Percentiles rank a stretch among this genome's conserved stretches.
These are phyloP conservation scores for Spondyliosoma cantharus DNA, from an alignment of 2,797 vertebrate species.

Conservation along the genomic window DNA sequence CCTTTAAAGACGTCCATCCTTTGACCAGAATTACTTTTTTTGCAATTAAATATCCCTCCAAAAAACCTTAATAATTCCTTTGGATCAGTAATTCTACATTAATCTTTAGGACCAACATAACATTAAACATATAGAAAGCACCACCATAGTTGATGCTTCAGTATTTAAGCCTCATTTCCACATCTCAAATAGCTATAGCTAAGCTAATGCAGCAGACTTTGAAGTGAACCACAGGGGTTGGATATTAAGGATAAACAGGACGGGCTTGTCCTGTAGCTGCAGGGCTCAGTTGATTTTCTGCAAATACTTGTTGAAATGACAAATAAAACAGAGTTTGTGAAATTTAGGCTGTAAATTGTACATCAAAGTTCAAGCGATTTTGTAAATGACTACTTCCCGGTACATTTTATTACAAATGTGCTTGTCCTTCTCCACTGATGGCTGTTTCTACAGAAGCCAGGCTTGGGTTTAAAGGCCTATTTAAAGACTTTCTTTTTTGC, in stretches of 20 bases:
- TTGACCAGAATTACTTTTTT: background rate
- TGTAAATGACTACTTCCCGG: slow-evolving; percentile 3
- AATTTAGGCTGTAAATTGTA: slow-evolving; percentile 9
- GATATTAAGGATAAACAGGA: slow-evolving; percentile 3
- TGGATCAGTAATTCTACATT: background rate
- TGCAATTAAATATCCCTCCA: background rate
- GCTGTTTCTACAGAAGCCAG: slow-evolving; percentile 21
- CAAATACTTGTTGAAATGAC: slow-evolving; percentile 22
- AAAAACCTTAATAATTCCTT: background rate
- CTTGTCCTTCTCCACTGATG: background rate
- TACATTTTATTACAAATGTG: slow-evolving; percentile 4
- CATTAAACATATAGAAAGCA: background rate
- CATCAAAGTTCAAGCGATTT: slow-evolving; percentile 13
- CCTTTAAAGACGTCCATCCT: background rate
- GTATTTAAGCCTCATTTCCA: too few species aligned
- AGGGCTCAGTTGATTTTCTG: slow-evolving; percentile 7
- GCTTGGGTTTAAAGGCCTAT: slow-evolving; percentile 30
- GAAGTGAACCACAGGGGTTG: background rate
- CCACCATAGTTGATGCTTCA: background rate
- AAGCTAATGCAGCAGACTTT: background rate
- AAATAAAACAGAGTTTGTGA: slow-evolving; percentile 11
- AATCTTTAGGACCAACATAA: background rate
- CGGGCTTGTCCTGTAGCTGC: background rate
- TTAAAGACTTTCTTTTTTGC: slow-evolving; percentile 52
- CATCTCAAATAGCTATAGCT: background rate